These are phyloP conservation scores for Passer montanus DNA, from an alignment of 2,113 vertebrate species.

Conservation along the genomic window DNA sequence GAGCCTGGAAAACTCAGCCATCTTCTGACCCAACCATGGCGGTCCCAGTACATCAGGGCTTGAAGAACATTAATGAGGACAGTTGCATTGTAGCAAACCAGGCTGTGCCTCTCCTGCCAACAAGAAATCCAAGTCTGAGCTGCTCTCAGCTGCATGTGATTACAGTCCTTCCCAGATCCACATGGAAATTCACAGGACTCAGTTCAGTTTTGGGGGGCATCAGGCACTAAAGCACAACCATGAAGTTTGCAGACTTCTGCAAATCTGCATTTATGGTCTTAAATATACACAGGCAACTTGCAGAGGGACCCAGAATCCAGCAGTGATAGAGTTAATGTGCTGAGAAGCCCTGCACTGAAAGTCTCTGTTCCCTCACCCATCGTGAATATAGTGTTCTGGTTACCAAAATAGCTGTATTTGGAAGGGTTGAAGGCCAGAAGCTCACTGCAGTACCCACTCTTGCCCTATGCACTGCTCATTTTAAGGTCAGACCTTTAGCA, in stretches of 20 bases:
- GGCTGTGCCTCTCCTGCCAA: background rate
- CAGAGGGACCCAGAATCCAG: background rate
- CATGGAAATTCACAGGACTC: background rate
- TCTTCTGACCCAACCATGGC: background rate
- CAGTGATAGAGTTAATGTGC: constrained; percentile 8
- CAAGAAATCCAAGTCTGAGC: background rate
- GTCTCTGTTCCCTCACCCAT: background rate
- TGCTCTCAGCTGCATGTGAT: background rate
- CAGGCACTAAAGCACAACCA: background rate
- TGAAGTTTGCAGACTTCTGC: background rate
- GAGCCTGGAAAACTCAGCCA: background rate
- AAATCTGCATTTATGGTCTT: background rate
- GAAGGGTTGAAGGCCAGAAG: constrained; percentile 22
- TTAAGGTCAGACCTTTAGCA: constrained; percentile 63
- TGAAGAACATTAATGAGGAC: constrained; percentile 27
- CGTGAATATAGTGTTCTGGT: background rate
- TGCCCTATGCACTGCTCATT: background rate
- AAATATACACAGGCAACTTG: background rate
- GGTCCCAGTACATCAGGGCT: background rate
- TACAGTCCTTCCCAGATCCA: background rate
- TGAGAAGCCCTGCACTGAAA: background rate
- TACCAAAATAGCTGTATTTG: background rate
- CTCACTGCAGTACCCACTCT: background rate
- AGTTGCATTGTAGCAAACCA: background rate
- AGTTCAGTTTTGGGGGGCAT: background rate